Conservation (phyloP, 2,888 invertebrate species). For the Andricus curvator region DNA sequence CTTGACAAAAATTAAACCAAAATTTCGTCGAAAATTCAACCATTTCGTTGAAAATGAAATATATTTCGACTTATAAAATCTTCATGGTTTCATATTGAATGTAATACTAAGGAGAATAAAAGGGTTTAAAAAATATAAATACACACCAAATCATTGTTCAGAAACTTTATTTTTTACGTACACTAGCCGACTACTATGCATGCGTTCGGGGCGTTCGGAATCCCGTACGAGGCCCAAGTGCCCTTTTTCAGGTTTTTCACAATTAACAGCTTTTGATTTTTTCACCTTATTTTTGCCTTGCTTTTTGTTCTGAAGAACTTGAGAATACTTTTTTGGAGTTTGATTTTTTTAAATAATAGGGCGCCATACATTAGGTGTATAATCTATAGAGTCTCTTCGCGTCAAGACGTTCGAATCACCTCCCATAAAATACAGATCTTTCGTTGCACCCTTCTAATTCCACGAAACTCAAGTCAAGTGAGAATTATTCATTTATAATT, state of each 20-base stretch:
- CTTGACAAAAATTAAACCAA: too few relatives aligned
- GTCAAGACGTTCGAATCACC: conserved; percentile 71
- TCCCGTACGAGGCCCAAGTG: conserved; percentile 66
- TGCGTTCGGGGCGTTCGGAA: conserved; percentile 69
- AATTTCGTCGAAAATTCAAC: too few relatives aligned
- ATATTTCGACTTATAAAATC: too few relatives aligned
- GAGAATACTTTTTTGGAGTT: conserved; percentile 50
- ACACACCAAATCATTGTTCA: conserved; percentile 70
- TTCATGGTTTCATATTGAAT: too few relatives aligned
- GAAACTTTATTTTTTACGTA: conserved; percentile 78
- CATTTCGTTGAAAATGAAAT: too few relatives aligned
- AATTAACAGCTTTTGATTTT: conserved; percentile 58
- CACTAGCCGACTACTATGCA: conserved; percentile 77
- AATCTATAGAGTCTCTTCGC: conserved; percentile 68
- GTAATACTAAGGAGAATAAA: too few relatives aligned
- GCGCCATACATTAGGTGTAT: conserved; percentile 72
- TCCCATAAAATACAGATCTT: conserved; percentile 49
- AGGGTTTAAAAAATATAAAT: not conserved
- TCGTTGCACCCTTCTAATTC: conserved; percentile 42
- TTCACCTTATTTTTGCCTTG: conserved; percentile 54
- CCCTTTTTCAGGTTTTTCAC: conserved; percentile 59
- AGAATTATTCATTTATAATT: conserved; percentile 52
- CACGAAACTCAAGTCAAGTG: conserved; percentile 36
- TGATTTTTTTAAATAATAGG: conserved; percentile 64
- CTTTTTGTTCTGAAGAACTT: conserved; percentile 49